A percentile compares a stretch with the other conserved stretches of the same genome.
These are phyloP conservation scores for Plodia interpunctella DNA, from an alignment of 1,140 invertebrate species.

Conservation along the genomic window DNA sequence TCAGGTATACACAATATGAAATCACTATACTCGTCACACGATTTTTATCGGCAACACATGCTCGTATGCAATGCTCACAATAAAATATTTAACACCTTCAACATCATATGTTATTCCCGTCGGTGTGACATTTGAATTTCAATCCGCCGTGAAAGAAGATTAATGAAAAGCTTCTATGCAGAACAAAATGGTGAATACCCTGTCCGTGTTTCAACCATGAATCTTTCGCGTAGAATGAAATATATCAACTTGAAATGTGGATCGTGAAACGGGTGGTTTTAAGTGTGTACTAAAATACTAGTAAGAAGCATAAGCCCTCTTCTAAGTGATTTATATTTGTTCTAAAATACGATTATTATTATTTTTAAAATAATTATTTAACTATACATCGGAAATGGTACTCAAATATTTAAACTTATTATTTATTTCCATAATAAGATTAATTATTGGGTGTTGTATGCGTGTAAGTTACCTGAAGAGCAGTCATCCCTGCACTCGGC, in stretches of 20 bases:
- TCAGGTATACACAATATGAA: no score
- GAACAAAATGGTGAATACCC: conserved; percentile 1
- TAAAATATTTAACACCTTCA: conserved; percentile 2
- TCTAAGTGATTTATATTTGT: no score
- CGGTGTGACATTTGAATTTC: conserved; percentile 1
- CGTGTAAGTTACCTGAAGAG: conserved; percentile 83
- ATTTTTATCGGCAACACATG: no score
- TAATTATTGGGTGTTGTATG: no score
- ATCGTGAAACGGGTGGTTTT: not conserved
- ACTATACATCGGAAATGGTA: no score
- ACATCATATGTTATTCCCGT: conserved; percentile 2
- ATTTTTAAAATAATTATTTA: not conserved
- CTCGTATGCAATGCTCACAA: not conserved
- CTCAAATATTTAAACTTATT: no score
- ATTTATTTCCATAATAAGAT: no score
- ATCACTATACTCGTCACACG: conserved; percentile 1
- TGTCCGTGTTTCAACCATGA: conserved; percentile 5
- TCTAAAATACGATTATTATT: no score
- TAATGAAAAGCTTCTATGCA: conserved; percentile 5
- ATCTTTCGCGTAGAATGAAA: conserved; percentile 1
- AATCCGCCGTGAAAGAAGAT: conserved; percentile 2
- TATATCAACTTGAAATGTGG: conserved; percentile 3
- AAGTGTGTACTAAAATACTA: no score
- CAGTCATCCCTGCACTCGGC: conserved; percentile 95
- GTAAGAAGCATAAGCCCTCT: no score